Percentiles rank a stretch among this genome's conserved stretches.
phyloP scores from a whole-genome alignment of 2,888 invertebrate species.

The Agrochola litura region DNA sequence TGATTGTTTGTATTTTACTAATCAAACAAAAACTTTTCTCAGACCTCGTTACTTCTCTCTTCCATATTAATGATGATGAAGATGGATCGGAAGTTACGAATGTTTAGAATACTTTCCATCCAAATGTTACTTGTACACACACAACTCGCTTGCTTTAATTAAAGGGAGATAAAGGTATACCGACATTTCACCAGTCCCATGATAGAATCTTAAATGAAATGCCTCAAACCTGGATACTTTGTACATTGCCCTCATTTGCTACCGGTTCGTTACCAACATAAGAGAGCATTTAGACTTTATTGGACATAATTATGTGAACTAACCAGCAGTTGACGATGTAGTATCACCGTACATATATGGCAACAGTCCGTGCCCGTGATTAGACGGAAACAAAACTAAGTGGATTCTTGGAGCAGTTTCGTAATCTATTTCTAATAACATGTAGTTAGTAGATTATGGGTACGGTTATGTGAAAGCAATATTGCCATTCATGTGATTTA shows the following conservation, averaged over 20 bases:
- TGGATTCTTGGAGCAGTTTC: conserved; percentile 33
- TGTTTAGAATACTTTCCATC: not conserved
- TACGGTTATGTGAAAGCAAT: conserved; percentile 15
- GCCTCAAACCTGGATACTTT: not conserved
- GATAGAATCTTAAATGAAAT: conserved; percentile 15
- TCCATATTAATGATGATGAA: conserved; percentile 12
- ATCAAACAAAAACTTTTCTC: not conserved
- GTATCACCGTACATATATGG: conserved; percentile 56
- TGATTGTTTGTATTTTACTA: conserved; percentile 6
- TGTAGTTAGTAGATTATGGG: conserved; percentile 22
- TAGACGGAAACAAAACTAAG: conserved; percentile 48
- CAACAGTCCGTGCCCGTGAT: conserved; percentile 34
- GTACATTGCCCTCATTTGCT: conserved; percentile 19
- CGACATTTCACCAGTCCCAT: not conserved
- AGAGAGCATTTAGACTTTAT: conserved; percentile 46
- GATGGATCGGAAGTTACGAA: conserved; percentile 1
- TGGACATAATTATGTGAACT: conserved; percentile 57
- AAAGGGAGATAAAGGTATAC: not conserved
- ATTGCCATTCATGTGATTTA: not conserved
- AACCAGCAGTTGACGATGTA: conserved; percentile 38
- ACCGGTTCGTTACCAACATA: conserved; percentile 30
- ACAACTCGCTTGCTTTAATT: not conserved
- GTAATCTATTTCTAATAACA: conserved; percentile 49
- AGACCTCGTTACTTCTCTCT: not conserved
- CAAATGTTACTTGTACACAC: not conserved